These are phyloP conservation scores for Clavelina lepadiformis DNA, from an alignment of 23 tunicate species.

Conservation along the genomic window DNA sequence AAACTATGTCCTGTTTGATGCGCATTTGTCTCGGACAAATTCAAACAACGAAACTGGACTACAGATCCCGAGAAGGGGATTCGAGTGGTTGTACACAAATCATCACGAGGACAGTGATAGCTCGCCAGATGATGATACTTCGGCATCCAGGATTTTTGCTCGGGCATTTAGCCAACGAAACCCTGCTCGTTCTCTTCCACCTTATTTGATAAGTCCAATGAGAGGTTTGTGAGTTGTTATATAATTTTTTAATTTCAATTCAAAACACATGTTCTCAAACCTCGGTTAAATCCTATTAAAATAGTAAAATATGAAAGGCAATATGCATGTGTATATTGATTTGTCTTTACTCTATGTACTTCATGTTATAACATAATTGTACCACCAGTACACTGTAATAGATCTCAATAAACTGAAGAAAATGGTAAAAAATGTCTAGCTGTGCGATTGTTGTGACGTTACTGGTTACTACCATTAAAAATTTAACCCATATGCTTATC, in stretches of 20 bases:
- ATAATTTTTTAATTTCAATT: neutral
- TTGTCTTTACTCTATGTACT: too few species aligned
- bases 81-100: slow-evolving; percentile 40
- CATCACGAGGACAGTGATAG: slow-evolving; percentile 14
- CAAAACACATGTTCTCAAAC: neutral
- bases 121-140: slow-evolving; percentile 15
- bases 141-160: slow-evolving; percentile 12
- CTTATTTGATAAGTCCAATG: slow-evolving; percentile 26
- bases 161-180: neutral
- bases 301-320: too few species aligned
- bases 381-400: too few species aligned
- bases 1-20: neutral
- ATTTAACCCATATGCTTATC: too few species aligned
- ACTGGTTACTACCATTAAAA: too few species aligned
- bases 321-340: too few species aligned
- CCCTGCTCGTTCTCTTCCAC: slow-evolving; percentile 44
- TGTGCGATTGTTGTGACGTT: too few species aligned
- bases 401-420: too few species aligned
- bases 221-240: slow-evolving; percentile 37
- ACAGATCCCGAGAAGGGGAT: slow-evolving; percentile 34
- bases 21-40: slow-evolving; percentile 27
- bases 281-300: neutral
- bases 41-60: slow-evolving; percentile 31
- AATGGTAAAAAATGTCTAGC: too few species aligned
- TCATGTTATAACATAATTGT: too few species aligned